phyloP scores from a whole-genome alignment of 2,888 invertebrate species.

The Apodemia hepburni region DNA sequence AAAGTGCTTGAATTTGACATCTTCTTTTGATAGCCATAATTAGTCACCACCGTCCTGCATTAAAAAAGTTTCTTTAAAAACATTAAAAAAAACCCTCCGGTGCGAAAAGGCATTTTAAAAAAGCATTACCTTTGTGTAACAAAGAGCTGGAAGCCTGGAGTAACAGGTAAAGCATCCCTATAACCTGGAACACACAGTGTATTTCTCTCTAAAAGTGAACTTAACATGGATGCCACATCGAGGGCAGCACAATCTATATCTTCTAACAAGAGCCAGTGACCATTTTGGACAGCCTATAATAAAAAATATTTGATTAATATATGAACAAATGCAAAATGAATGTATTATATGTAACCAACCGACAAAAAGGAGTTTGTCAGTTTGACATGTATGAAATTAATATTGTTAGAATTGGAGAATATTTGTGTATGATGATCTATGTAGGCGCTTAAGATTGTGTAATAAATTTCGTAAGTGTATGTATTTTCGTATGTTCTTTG shows the following conservation, averaged over 20 bases:
- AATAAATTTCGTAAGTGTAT: too few species aligned
- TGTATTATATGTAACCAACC: too few species aligned
- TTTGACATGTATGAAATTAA: too few species aligned
- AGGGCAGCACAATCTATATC: conserved; percentile 96
- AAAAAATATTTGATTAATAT: conserved; percentile 18
- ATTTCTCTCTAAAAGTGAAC: conserved; percentile 91
- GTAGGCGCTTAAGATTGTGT: too few species aligned
- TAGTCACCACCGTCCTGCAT: conserved; percentile 78
- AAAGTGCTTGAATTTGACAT: conserved; percentile 83
- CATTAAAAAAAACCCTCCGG: not conserved
- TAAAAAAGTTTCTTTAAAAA: not conserved
- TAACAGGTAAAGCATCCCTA: conserved; percentile 88
- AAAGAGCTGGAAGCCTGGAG: conserved; percentile 95
- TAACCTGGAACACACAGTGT: conserved; percentile 93
- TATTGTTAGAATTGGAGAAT: too few species aligned
- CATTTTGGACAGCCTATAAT: conserved; percentile 87
- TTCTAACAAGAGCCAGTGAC: conserved; percentile 96
- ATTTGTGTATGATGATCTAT: too few species aligned
- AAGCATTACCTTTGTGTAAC: conserved; percentile 87
- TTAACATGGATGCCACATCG: conserved; percentile 94
- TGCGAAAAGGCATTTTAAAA: too few species aligned
- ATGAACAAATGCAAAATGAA: too few species aligned
- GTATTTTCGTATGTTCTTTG: too few species aligned
- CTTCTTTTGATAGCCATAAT: conserved; percentile 82
- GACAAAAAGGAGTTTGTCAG: too few species aligned